Percentiles rank a stretch among this genome's conserved stretches.
Evolutionary conservation across 2,888 invertebrate genomes (phyloP).

Genomic region (Leptinotarsa rubiginosa): DNA sequence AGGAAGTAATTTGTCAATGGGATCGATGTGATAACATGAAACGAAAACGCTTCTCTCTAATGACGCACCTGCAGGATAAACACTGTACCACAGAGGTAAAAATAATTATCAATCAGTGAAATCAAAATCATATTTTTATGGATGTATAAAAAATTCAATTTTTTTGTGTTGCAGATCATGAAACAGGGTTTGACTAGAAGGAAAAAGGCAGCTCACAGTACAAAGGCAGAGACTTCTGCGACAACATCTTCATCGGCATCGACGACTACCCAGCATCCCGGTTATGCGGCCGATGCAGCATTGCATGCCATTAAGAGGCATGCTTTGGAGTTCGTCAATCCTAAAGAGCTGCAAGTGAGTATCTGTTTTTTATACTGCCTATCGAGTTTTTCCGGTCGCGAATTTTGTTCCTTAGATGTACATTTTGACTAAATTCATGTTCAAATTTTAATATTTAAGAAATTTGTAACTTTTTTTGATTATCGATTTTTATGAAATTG

Average conservation of each 20-base stretch:
- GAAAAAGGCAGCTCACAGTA: constrained; percentile 71
- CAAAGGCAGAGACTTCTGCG: constrained; percentile 69
- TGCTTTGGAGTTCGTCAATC: constrained; percentile 89
- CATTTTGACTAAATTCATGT: constrained; percentile 1
- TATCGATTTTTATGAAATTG: not conserved
- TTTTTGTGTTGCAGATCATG: constrained; percentile 62
- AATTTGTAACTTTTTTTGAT: not conserved
- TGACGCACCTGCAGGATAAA: constrained; percentile 96
- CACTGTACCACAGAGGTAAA: constrained; percentile 88
- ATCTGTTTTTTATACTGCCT: not conserved
- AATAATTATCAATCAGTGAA: constrained; percentile 3
- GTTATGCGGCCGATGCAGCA: constrained; percentile 95
- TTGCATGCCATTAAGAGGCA: constrained; percentile 97
- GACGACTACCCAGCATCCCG: constrained; percentile 73
- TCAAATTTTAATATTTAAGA: not conserved
- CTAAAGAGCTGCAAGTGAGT: constrained; percentile 87
- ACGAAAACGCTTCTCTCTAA: constrained; percentile 90
- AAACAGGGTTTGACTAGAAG: constrained; percentile 76
- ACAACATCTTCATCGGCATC: constrained; percentile 63
- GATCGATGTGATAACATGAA: constrained; percentile 90
- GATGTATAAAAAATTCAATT: too few species aligned
- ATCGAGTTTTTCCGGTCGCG: not conserved
- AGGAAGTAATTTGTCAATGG: constrained; percentile 91
- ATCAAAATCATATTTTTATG: too few species aligned
- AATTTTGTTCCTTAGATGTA: not conserved